A percentile compares a stretch with the other conserved stretches of the same genome.
Evolutionary conservation across 2,113 vertebrate genomes (phyloP).

Genomic region (Cyphomyrus plagiostoma): DNA sequence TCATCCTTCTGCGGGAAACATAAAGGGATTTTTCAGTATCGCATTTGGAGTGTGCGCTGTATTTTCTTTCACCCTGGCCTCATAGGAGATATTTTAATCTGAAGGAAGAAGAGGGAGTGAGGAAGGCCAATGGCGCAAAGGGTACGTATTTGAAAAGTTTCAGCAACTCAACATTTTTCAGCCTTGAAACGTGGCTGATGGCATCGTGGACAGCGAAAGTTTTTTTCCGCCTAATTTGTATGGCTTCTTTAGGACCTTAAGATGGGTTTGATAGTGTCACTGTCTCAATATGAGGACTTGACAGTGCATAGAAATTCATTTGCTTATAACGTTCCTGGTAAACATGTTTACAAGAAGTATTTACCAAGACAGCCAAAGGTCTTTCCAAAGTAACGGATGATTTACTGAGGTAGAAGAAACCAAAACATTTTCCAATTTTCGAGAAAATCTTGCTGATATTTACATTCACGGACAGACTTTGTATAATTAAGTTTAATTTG

Average conservation of each 20-base stretch:
- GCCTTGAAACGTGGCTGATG: constrained; percentile 59
- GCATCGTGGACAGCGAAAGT: constrained; percentile 44
- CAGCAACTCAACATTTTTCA: constrained; percentile 51
- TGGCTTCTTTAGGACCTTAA: not conserved
- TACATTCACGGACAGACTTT: not conserved
- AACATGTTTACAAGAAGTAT: constrained; percentile 10
- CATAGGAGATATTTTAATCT: constrained; percentile 77
- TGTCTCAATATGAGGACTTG: not conserved
- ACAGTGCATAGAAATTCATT: not conserved
- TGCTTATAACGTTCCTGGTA: not conserved
- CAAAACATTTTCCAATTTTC: not conserved
- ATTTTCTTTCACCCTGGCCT: constrained; percentile 74
- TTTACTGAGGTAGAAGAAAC: not conserved
- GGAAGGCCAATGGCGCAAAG: constrained; percentile 89
- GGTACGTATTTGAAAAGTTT: constrained; percentile 78
- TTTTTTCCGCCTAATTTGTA: constrained; percentile 3
- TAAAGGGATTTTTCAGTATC: constrained; percentile 60
- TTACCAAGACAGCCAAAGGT: not conserved
- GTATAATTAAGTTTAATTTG: not conserved
- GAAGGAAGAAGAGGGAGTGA: constrained; percentile 69
- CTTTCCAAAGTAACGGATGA: not conserved
- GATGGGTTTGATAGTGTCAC: not conserved
- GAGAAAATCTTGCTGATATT: not conserved
- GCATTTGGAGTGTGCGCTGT: constrained; percentile 64
- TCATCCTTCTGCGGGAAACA: constrained; percentile 54